Evolutionary conservation across 2,797 vertebrate species (phyloP).

Genomic region (Pelobates cultripes): DNA sequence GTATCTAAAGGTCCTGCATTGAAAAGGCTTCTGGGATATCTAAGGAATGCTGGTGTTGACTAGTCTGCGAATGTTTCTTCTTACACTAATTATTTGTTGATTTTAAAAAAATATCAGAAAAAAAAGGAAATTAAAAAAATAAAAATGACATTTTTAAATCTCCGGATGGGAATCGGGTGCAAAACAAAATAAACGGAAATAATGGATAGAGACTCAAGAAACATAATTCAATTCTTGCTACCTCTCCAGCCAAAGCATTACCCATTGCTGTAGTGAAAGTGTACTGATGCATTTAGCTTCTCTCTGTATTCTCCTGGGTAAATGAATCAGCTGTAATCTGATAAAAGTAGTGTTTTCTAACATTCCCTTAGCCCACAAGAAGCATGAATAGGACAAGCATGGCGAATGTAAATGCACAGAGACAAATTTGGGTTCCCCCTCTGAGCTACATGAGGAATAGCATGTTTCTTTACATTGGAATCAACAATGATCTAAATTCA

Average conservation of each 20-base stretch:
- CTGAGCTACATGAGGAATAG: too few species aligned
- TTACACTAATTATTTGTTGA: background rate
- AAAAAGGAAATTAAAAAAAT: too few species aligned
- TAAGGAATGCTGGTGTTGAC: background rate
- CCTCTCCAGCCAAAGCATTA: constrained; percentile 46
- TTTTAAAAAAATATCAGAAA: background rate
- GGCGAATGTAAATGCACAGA: constrained; percentile 22
- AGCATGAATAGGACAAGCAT: constrained; percentile 11
- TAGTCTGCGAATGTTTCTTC: background rate
- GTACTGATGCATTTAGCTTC: constrained; percentile 53
- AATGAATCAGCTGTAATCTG: constrained; percentile 52
- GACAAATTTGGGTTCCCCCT: too few species aligned
- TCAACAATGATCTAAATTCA: too few species aligned
- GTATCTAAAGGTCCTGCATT: background rate
- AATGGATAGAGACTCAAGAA: constrained; percentile 50
- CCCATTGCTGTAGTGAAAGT: constrained; percentile 51
- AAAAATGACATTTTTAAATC: constrained; percentile 28
- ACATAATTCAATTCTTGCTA: constrained; percentile 51
- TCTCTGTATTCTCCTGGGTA: constrained; percentile 44
- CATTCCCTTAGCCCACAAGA: constrained; percentile 46
- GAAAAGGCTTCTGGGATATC: background rate
- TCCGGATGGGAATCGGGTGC: constrained; percentile 19
- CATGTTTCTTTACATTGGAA: too few species aligned
- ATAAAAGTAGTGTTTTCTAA: constrained; percentile 54
- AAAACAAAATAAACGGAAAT: constrained; percentile 43